phyloP scores from a whole-genome alignment of 2,113 vertebrate genomes.

The Cercocebus atys region DNA sequence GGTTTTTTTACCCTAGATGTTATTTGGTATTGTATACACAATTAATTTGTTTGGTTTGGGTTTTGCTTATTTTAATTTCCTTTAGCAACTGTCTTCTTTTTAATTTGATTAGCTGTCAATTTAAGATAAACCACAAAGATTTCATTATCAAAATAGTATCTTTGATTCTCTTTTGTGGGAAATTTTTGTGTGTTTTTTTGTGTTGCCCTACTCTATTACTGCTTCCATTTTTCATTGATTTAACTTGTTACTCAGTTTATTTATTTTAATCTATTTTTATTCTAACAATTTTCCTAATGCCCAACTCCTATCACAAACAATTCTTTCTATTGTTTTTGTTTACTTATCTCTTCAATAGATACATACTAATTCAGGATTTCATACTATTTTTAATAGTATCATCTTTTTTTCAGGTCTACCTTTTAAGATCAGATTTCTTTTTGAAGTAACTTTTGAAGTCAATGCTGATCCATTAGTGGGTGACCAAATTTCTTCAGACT shows the following conservation, averaged over 20 bases:
- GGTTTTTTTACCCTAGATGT: not conserved
- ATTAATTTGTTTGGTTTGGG: not conserved
- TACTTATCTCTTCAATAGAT: not conserved
- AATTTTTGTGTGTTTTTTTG: not conserved
- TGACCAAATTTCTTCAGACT: slow-evolving; percentile 4
- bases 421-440: slow-evolving; percentile 23
- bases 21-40: not conserved
- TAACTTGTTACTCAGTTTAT: not conserved
- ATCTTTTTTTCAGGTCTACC: not conserved
- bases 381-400: not conserved
- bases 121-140: slow-evolving; percentile 1
- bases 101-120: not conserved
- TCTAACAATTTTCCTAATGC: not conserved
- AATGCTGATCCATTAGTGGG: not conserved
- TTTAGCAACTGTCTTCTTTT: not conserved
- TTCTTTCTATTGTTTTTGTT: slow-evolving; percentile 17
- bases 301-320: not conserved
- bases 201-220: not conserved
- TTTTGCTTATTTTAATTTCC: not conserved
- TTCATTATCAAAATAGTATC: not conserved
- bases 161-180: slow-evolving; percentile 12
- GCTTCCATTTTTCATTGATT: not conserved
- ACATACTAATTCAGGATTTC: slow-evolving; percentile 11
- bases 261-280: slow-evolving; percentile 19
- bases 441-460: not conserved